Evolutionary conservation across 2,113 vertebrate species (phyloP).

Genomic region (Carollia perspicillata): DNA sequence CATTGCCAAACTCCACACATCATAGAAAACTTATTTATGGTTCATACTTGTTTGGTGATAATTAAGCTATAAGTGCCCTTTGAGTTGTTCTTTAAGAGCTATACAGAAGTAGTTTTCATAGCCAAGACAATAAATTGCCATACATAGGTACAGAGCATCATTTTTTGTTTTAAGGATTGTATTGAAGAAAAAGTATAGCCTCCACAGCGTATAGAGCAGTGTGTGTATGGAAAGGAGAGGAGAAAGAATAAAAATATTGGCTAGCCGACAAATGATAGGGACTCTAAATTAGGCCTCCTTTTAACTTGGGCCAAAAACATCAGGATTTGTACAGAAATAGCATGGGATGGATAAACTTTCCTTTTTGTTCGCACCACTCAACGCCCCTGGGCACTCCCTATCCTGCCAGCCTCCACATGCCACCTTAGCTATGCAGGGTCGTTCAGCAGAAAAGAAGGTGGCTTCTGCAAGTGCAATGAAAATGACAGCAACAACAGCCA

Average conservation of each 20-base stretch:
- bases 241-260: background rate
- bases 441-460: background rate
- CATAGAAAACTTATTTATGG: background rate
- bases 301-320: background rate
- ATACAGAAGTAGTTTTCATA: slow-evolving; percentile 8
- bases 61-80: background rate
- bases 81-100: background rate
- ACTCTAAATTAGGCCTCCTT: background rate
- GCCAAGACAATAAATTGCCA: background rate
- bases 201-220: background rate
- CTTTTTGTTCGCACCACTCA: background rate
- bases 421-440: background rate
- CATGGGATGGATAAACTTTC: background rate
- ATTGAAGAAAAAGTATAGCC: background rate
- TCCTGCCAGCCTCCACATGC: background rate
- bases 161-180: slow-evolving; percentile 19
- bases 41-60: slow-evolving; percentile 26
- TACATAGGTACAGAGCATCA: background rate
- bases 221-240: background rate
- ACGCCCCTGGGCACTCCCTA: background rate
- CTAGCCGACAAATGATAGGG: background rate
- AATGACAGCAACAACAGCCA: background rate
- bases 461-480: background rate
- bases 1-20: background rate
- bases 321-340: background rate